Conservation (phyloP, 2,888 invertebrate genomes). For the Augiades crinisus region DNA sequence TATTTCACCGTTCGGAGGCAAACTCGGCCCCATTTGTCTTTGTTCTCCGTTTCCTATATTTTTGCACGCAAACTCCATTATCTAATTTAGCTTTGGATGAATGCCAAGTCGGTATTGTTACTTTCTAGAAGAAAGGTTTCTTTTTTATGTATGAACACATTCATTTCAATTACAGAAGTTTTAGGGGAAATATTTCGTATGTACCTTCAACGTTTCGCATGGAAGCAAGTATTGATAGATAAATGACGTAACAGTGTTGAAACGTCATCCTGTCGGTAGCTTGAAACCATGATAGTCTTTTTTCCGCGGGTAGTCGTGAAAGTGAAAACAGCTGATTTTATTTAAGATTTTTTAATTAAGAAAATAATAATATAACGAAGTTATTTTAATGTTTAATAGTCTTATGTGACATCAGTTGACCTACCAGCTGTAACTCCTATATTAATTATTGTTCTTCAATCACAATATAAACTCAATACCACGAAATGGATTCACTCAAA, state of each 20-base stretch:
- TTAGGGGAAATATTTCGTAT: conserved; percentile 11
- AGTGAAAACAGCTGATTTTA: too few relatives aligned
- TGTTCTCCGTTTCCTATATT: conserved; percentile 81
- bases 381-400: too few relatives aligned
- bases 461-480: too few relatives aligned
- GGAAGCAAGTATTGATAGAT: neutral
- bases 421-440: too few relatives aligned
- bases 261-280: conserved; percentile 15
- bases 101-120: conserved; percentile 76
- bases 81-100: conserved; percentile 81
- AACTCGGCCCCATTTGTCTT: conserved; percentile 78
- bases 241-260: conserved; percentile 8
- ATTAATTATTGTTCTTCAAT: too few relatives aligned
- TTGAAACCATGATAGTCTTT: conserved; percentile 19
- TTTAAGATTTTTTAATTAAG: too few relatives aligned
- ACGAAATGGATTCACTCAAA: too few relatives aligned
- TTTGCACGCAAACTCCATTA: conserved; percentile 82
- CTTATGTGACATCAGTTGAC: too few relatives aligned
- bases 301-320: too few relatives aligned
- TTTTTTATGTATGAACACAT: conserved; percentile 68
- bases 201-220: neutral
- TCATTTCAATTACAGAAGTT: conserved; percentile 59
- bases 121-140: conserved; percentile 73
- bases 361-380: too few relatives aligned
- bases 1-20: conserved; percentile 72